Percentiles rank a stretch among this genome's conserved stretches.
Evolutionary conservation across 2,797 vertebrate genomes (phyloP).

Genomic region (Catharus ustulatus): DNA sequence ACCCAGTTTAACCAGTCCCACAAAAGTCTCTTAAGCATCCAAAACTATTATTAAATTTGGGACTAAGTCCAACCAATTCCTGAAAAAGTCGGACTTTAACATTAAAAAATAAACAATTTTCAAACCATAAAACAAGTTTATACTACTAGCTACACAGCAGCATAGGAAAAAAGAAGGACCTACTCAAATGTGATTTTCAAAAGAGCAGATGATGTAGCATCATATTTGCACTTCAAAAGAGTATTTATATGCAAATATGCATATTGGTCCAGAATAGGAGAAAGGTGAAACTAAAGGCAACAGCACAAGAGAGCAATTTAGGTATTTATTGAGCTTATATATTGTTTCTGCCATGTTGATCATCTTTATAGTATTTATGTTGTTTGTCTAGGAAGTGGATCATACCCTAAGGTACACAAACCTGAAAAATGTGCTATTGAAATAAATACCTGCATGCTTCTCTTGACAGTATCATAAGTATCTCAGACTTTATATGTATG

Average conservation of each 20-base stretch:
- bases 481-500: not conserved
- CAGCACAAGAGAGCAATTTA: not conserved
- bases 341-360: not conserved
- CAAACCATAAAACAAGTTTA: not conserved
- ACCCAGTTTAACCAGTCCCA: not conserved
- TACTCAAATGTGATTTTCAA: not conserved
- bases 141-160: not conserved
- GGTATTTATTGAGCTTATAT: not conserved
- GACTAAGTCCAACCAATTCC: not conserved
- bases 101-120: not conserved
- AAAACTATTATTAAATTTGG: not conserved
- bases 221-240: not conserved
- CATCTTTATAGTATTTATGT: not conserved
- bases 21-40: not conserved
- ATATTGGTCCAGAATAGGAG: not conserved
- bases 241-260: not conserved
- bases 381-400: not conserved
- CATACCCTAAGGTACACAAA: not conserved
- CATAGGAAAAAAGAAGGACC: not conserved
- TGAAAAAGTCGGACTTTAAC: not conserved
- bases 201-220: not conserved
- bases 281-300: not conserved
- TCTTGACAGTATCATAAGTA: not conserved
- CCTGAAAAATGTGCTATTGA: not conserved
- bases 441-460: not conserved